A percentile compares a stretch with the other conserved stretches of the same genome.
phyloP scores from a whole-genome alignment of 2,113 vertebrate species.

The Sciurus niger region DNA sequence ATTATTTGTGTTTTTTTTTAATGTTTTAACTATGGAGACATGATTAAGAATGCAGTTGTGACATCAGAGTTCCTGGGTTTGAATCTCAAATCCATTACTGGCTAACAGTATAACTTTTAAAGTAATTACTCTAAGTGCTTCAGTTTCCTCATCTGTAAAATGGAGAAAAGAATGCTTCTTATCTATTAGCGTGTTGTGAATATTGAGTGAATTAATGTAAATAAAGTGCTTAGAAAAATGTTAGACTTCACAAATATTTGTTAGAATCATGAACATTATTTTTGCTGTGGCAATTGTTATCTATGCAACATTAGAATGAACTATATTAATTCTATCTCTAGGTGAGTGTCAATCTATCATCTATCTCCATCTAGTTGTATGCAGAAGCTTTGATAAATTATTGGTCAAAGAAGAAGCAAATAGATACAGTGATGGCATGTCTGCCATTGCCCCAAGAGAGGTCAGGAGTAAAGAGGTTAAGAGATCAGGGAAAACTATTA shows the following conservation, averaged over 20 bases:
- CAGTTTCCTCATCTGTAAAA: conserved; percentile 37
- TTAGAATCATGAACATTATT: background rate
- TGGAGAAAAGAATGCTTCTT: background rate
- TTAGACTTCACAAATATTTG: background rate
- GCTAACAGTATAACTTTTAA: background rate
- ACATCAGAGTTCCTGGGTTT: background rate
- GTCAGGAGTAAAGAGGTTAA: background rate
- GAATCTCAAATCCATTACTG: background rate
- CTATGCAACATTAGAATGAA: background rate
- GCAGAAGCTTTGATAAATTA: background rate
- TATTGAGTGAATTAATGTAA: background rate
- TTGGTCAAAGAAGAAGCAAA: background rate
- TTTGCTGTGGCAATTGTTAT: background rate
- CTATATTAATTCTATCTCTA: background rate
- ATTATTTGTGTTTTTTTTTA: background rate
- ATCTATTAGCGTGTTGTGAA: background rate
- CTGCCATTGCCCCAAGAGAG: background rate
- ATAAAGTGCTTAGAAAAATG: background rate
- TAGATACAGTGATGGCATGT: background rate
- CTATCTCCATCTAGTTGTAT: background rate
- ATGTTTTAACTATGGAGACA: background rate
- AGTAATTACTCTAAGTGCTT: conserved; percentile 1
- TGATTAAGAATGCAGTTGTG: background rate
- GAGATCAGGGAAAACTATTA: background rate
- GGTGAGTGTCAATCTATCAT: background rate